A percentile compares a stretch with the other conserved stretches of the same genome.
These are phyloP conservation scores for Silurus asotus DNA, from an alignment of 2,113 vertebrate genomes.

Conservation along the genomic window DNA sequence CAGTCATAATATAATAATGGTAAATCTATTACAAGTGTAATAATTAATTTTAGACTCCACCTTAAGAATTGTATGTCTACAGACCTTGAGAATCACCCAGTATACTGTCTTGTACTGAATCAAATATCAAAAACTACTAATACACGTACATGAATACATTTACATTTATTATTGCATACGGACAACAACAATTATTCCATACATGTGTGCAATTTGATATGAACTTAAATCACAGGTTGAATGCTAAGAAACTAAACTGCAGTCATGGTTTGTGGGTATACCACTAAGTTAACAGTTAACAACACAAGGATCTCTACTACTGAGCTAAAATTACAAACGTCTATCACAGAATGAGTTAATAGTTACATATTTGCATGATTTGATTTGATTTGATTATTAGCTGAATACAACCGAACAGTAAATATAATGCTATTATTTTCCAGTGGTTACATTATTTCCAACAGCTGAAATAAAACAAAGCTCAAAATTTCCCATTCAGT, in stretches of 20 bases:
- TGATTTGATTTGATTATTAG: constrained; percentile 59
- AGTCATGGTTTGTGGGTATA: constrained; percentile 68
- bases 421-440: constrained; percentile 57
- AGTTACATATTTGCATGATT: constrained; percentile 64
- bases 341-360: constrained; percentile 69
- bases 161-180: constrained; percentile 81
- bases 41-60: neutral
- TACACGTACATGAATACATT: constrained; percentile 64
- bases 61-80: neutral
- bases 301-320: constrained; percentile 68
- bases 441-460: constrained; percentile 58
- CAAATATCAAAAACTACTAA: neutral
- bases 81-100: neutral
- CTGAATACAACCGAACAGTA: constrained; percentile 63
- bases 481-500: constrained; percentile 45
- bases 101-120: neutral
- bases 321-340: constrained; percentile 70
- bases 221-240: constrained; percentile 72
- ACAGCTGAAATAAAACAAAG: constrained; percentile 49
- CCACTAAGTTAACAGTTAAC: constrained; percentile 69
- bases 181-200: constrained; percentile 77
- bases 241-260: constrained; percentile 63
- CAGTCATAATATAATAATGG: no score
- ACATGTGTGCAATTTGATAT: constrained; percentile 71
- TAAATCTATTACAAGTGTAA: no score